Percentiles rank a stretch among this genome's conserved stretches.
phyloP scores from a whole-genome alignment of 2,888 invertebrate genomes.

The Athalia cordata region DNA sequence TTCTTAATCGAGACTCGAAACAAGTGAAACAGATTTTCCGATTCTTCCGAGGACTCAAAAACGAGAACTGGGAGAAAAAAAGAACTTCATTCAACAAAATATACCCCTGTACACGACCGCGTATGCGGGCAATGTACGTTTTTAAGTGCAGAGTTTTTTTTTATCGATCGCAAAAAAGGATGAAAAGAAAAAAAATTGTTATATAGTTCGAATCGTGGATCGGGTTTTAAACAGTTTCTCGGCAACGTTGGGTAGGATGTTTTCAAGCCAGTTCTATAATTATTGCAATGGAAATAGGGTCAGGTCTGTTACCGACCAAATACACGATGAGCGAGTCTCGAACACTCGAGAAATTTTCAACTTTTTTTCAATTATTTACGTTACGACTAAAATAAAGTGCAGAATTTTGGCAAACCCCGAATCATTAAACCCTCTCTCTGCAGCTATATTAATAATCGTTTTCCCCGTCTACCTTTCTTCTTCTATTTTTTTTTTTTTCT shows the following conservation, averaged over 20 bases:
- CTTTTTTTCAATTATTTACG: conserved; percentile 39
- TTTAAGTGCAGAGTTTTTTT: too few species aligned
- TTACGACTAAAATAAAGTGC: conserved; percentile 29
- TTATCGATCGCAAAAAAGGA: not conserved
- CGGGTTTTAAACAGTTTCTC: conserved; percentile 37
- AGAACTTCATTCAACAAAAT: too few species aligned
- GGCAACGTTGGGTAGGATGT: conserved; percentile 35
- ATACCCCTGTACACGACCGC: too few species aligned
- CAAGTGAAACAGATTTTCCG: too few species aligned
- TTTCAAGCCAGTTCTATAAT: conserved; percentile 46
- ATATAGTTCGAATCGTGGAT: conserved; percentile 19
- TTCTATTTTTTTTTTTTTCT: too few species aligned
- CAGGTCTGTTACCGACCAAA: conserved; percentile 44
- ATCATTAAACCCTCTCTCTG: conserved; percentile 31
- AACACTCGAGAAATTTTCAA: conserved; percentile 33
- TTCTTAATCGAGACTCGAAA: too few species aligned
- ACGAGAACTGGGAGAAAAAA: too few species aligned
- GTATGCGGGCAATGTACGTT: too few species aligned
- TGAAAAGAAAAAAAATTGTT: too few species aligned
- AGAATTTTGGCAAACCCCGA: conserved; percentile 25
- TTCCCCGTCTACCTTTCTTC: not conserved
- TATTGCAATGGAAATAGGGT: conserved; percentile 46
- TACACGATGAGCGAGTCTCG: conserved; percentile 22
- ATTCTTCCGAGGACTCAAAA: too few species aligned
- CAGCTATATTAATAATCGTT: not conserved